Evolutionary conservation across 2,113 vertebrate species (phyloP), one percentile per base, ranked within the genome.

Genomic region (Pleuronectes platessa): DNA sequence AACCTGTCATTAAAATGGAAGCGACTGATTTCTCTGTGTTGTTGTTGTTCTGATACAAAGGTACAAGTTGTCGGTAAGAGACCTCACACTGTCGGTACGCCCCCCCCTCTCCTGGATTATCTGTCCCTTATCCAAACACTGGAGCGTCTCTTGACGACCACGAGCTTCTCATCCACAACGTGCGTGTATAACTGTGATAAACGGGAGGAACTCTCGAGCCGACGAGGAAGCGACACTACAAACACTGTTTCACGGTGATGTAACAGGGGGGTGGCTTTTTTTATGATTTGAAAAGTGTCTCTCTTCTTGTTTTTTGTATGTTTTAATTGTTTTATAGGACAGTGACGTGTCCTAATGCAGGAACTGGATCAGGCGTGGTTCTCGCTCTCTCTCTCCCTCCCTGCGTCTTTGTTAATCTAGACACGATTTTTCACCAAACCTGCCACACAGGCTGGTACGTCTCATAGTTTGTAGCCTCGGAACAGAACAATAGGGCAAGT

Each of bases 161-260:
- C 72, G 66, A 21, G 61, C 74, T 55, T 64, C 65, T 72, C 78
- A 64, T 54, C 24, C 61, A 51, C 61, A 60, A 45, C 61, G 54
- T 49, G 62, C 56, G 74, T 49, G 24, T 71, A 27, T 60, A 86
- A 84, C 80, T 88, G 88, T 87, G 86, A 89, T 84, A 82, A 84
- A 31, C 31, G 31, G 31, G 31, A 7, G 31, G 31, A 31, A 31
- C 31, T 31, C 31, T 31, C 31, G 31, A 31, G 2, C 31, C 31
- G 6, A 77, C 72, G 55, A 78, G 60, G 27, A 87, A 71, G 60
- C 70, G 81, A 92, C 92, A 92, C 89, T 92, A 92, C 81, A 89
- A 68, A 73, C 72, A 81, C 72, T 78, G 40, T 82, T 83, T 74
- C 56, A 66, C 70, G 67, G 40, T 67, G 15, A 73, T 74, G 42